phyloP scores from a whole-genome alignment of 2,113 vertebrate species.

The Micromys minutus region DNA sequence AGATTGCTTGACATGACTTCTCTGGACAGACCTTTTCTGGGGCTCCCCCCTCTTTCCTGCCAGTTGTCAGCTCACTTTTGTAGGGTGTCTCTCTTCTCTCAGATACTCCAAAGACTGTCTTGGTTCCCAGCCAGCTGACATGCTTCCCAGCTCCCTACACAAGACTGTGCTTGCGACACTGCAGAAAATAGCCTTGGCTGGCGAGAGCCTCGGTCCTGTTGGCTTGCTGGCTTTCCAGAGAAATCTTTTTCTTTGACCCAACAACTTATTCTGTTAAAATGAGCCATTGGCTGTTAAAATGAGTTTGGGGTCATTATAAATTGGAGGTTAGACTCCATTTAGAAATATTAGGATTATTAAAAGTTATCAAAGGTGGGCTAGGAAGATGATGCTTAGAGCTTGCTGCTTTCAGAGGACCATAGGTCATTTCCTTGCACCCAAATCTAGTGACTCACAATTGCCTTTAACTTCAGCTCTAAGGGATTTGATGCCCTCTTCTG shows the following conservation, averaged over 20 bases:
- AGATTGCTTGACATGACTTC: not conserved
- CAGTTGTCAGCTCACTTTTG: not conserved
- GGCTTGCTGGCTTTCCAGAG: not conserved
- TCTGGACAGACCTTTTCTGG: not conserved
- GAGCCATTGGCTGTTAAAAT: not conserved
- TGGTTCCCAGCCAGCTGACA: not conserved
- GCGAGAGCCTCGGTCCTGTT: not conserved
- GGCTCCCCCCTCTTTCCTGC: not conserved
- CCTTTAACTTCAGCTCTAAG: not conserved
- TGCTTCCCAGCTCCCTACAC: not conserved
- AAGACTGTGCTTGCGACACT: not conserved
- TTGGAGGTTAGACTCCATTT: not conserved
- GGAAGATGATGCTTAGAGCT: not conserved
- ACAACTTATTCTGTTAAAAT: not conserved
- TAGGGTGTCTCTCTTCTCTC: not conserved
- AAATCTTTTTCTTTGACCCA: not conserved
- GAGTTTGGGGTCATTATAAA: not conserved
- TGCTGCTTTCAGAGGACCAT: not conserved
- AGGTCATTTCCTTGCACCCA: not conserved
- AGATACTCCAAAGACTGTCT: not conserved
- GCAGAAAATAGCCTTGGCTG: too few species aligned
- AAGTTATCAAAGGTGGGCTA: too few species aligned
- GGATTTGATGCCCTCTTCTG: not conserved
- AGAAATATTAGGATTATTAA: not conserved
- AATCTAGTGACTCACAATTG: not conserved